Evolutionary conservation across 2,113 vertebrate species (phyloP), one percentile per base, ranked within the genome.

Genomic region (Rhinoderma darwinii): DNA sequence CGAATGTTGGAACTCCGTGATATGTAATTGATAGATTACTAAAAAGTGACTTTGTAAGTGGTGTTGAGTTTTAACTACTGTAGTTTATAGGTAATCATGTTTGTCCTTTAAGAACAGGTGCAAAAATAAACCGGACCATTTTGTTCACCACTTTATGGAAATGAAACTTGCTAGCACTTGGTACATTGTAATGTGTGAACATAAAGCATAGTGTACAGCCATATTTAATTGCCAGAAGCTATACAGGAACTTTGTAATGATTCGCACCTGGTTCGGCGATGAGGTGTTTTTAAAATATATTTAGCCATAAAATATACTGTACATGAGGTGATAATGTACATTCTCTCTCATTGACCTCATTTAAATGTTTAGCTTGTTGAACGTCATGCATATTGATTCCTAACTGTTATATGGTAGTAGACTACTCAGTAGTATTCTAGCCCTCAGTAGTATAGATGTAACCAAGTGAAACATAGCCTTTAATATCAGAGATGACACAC

Each of bases 181-280:
- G 27, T 78, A 14, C 27, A 22, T 37, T 61, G 25, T 41, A 41
- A 41, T 82, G 59, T 39, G 37, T 66, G n/a, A 82, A 44, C 59
- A 63, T 82, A 63, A 82, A 63, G 39, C 39, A 63, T 81, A 61
- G 54, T 6, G 20, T 41, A 63, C 50, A 80, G 35, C 50, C 51
- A 66, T 82, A n/a, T 82, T 82, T 66, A 66, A 63, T 81, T 61
- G 79, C 78, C 54, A 81, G 25, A 8, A 59, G 35, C 78, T 27
- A 39, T 61, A 61, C 25, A 63, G 39, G 2, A 63, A 82, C 56
- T 59, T 63, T 66, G 79, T 66, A 63, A 82, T 66, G 56, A 30
- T 59, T 44, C 66, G 79, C 79, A 82, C 79, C 79, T 82, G 79
- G 35, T 82, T 82, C 39, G 30, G 35, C 25, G 12, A 81, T 81